Evolutionary conservation across 53 echinoderm and acorn worm species (phyloP).

Genomic region (Glandiceps talaboti): DNA sequence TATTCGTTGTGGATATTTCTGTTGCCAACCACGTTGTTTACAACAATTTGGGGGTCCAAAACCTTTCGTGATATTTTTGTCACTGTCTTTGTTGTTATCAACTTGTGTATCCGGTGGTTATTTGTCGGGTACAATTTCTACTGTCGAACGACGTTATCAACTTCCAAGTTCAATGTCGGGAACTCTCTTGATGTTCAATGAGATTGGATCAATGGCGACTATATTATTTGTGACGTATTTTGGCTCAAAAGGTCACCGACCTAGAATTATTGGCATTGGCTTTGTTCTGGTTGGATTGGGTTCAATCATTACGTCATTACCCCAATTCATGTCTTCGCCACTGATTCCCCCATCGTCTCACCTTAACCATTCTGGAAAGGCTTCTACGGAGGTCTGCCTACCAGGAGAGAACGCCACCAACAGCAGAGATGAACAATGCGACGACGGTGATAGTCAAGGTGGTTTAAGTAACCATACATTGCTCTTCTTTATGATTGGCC

Average conservation of each 20-base stretch:
- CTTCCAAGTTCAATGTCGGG: conserved; percentile 68
- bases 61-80: not conserved
- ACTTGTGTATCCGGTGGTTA: conserved; percentile 12
- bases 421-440: not conserved
- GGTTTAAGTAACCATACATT: not conserved
- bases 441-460: conserved; percentile 5
- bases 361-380: not conserved
- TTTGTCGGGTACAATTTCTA: conserved; percentile 48
- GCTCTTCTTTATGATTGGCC: conserved; percentile 47
- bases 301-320: conserved; percentile 43
- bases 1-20: not conserved
- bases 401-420: not conserved
- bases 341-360: not conserved
- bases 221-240: conserved; percentile 76
- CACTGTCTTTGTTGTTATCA: not conserved
- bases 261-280: conserved; percentile 44
- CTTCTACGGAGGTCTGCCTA: not conserved
- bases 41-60: not conserved
- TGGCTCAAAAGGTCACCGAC: conserved; percentile 75
- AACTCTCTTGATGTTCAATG: conserved; percentile 53
- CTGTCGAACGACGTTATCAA: conserved; percentile 82
- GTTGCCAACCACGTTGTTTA: not conserved
- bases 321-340: conserved; percentile 60
- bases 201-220: conserved; percentile 45
- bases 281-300: conserved; percentile 44